phyloP scores from a whole-genome alignment of 2,888 invertebrate genomes.

The Caenorhabditis parvicauda region DNA sequence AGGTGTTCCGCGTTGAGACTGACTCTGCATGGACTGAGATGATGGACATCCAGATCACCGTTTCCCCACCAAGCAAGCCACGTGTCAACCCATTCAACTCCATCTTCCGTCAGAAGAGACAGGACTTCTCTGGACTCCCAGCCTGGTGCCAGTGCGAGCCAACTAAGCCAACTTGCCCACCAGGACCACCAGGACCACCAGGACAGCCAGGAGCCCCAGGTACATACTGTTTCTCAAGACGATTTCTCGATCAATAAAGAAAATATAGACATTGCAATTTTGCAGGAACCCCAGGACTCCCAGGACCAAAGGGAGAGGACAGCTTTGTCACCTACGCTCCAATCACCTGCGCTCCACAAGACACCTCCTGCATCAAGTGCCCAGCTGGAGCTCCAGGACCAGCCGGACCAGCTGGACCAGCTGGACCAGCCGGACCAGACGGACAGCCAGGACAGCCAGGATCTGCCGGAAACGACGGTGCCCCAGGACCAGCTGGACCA shows the following conservation, averaged over 20 bases:
- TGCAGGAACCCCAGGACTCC: conserved; percentile 28
- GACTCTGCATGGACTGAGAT: conserved; percentile 57
- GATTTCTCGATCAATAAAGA: too few relatives aligned
- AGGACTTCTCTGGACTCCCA: conserved; percentile 50
- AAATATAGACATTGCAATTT: too few relatives aligned
- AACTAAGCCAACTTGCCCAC: conserved; percentile 48
- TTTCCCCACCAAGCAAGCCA: conserved; percentile 56
- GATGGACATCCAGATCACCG: conserved; percentile 58
- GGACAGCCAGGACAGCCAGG: conserved; percentile 45
- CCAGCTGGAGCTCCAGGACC: conserved; percentile 46
- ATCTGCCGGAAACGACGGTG: conserved; percentile 44
- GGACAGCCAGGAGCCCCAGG: conserved; percentile 43
- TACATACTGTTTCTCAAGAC: too few relatives aligned
- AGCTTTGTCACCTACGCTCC: conserved; percentile 42
- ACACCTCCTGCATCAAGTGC: conserved; percentile 47
- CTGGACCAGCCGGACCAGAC: conserved; percentile 48
- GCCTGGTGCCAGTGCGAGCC: conserved; percentile 59
- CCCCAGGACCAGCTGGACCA: conserved; percentile 45
- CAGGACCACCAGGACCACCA: conserved; percentile 46
- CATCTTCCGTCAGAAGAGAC: conserved; percentile 57
- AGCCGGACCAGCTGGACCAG: conserved; percentile 45
- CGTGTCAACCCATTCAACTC: conserved; percentile 45
- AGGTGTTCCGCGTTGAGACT: conserved; percentile 56
- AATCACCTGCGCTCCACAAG: conserved; percentile 41
- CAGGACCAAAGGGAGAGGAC: conserved; percentile 44